These are phyloP conservation scores for Zoanthus sansibaricus DNA, from an alignment of 92 coral and sea anemone genomes.

Conservation along the genomic window DNA sequence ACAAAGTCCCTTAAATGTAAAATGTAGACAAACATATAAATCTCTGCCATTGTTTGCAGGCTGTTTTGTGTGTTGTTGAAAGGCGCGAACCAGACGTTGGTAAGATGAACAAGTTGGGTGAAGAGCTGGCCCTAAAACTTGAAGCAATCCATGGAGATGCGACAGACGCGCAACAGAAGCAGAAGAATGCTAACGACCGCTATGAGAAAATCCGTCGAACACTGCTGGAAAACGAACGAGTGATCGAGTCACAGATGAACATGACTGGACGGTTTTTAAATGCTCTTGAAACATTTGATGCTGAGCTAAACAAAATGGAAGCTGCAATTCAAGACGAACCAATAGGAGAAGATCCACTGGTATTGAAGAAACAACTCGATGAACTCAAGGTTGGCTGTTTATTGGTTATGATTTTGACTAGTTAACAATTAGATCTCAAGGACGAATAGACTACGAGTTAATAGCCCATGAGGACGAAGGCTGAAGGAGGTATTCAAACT, in stretches of 20 bases:
- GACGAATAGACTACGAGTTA: too few species aligned
- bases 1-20: too few species aligned
- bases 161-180: conserved; percentile 63
- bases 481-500: too few species aligned
- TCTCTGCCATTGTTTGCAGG: conserved; percentile 28
- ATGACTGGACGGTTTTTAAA: conserved; percentile 64
- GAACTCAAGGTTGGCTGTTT: conserved; percentile 71
- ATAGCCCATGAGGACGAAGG: too few species aligned
- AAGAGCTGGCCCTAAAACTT: conserved; percentile 75
- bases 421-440: too few species aligned
- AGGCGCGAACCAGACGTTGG: conserved; percentile 73
- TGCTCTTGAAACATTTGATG: conserved; percentile 67
- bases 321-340: conserved; percentile 69
- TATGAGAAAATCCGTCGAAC: conserved; percentile 82
- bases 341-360: conserved; percentile 64
- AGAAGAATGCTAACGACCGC: conserved; percentile 73
- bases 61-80: conserved; percentile 76
- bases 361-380: conserved; percentile 67
- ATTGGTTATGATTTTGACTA: too few species aligned
- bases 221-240: conserved; percentile 70
- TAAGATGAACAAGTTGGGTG: conserved; percentile 73
- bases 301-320: conserved; percentile 76
- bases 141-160: conserved; percentile 72
- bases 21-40: not conserved
- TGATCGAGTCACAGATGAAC: conserved; percentile 77